phyloP scores from a whole-genome alignment of 2,113 vertebrate genomes.

The Oncorhynchus tshawytscha region DNA sequence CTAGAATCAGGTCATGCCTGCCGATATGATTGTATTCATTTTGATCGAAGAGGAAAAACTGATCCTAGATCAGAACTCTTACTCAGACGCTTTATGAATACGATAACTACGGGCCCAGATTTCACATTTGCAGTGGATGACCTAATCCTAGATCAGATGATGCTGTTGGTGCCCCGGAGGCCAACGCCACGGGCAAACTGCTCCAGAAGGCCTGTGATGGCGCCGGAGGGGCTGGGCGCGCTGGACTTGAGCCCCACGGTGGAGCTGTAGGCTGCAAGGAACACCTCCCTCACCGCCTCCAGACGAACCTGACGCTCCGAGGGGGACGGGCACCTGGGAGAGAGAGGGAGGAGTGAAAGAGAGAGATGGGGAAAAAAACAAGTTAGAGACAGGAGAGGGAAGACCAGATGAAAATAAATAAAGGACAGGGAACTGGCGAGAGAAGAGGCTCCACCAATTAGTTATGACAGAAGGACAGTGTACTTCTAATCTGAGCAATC shows the following conservation, averaged over 20 bases:
- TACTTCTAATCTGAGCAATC: background rate
- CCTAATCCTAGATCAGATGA: constrained; percentile 73
- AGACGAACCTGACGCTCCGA: constrained; percentile 84
- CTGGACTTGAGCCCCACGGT: constrained; percentile 87
- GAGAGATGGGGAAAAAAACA: background rate
- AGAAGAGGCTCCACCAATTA: background rate
- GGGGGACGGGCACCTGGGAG: constrained; percentile 65
- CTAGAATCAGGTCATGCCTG: no score
- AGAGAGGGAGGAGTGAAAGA: background rate
- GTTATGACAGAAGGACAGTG: background rate
- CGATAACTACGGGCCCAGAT: no score
- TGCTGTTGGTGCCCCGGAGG: constrained; percentile 82
- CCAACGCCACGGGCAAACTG: constrained; percentile 94
- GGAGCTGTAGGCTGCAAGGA: constrained; percentile 90
- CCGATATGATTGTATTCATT: no score
- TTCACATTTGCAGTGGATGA: background rate
- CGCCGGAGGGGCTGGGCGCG: constrained; percentile 83
- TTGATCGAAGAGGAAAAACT: no score
- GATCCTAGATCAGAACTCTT: no score
- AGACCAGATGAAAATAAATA: background rate
- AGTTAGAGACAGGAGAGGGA: background rate
- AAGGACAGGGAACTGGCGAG: background rate
- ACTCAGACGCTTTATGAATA: no score
- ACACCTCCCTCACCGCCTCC: constrained; percentile 90
- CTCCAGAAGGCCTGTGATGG: constrained; percentile 92